Percentiles rank a stretch among this genome's conserved stretches.
Evolutionary conservation across 1,140 invertebrate species (phyloP).

Genomic region (Lepidotrigona ventralis): DNA sequence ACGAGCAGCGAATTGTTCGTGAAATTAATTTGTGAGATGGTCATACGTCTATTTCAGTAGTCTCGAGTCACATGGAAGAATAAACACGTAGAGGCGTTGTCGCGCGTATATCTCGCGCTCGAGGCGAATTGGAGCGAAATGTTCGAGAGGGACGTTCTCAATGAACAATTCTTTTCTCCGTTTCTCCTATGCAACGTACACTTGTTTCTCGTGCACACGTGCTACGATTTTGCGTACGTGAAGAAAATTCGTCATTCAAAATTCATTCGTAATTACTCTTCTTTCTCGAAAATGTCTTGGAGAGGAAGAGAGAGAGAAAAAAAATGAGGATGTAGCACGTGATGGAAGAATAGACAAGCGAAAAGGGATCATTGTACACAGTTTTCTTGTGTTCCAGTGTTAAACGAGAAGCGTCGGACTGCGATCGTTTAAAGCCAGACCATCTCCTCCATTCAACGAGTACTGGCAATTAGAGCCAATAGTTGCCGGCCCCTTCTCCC

Average conservation of each 20-base stretch:
- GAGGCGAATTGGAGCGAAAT: neutral
- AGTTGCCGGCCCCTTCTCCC: constrained; percentile 45
- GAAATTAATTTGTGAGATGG: constrained; percentile 31
- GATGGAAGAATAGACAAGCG: neutral
- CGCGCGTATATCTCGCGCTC: neutral
- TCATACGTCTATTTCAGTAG: constrained; percentile 24
- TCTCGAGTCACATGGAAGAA: neutral
- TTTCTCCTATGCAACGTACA: no score
- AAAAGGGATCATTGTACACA: constrained; percentile 12
- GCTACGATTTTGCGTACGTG: neutral
- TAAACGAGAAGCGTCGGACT: constrained; percentile 69
- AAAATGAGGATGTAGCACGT: neutral
- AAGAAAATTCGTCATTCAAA: neutral
- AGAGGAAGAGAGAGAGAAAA: no score
- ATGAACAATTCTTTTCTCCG: no score
- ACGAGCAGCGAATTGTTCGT: constrained; percentile 32
- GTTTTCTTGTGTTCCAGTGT: constrained; percentile 59
- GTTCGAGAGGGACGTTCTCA: neutral
- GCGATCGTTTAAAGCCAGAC: constrained; percentile 40
- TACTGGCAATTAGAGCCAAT: constrained; percentile 62
- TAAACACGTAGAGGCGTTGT: neutral
- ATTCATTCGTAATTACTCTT: neutral
- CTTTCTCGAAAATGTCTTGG: neutral
- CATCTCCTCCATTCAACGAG: constrained; percentile 49
- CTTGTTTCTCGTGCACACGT: neutral